Percentiles rank a stretch among this genome's conserved stretches.
Evolutionary conservation across 1,140 invertebrate species (phyloP).

Genomic region (Neodiprion pinetum): DNA sequence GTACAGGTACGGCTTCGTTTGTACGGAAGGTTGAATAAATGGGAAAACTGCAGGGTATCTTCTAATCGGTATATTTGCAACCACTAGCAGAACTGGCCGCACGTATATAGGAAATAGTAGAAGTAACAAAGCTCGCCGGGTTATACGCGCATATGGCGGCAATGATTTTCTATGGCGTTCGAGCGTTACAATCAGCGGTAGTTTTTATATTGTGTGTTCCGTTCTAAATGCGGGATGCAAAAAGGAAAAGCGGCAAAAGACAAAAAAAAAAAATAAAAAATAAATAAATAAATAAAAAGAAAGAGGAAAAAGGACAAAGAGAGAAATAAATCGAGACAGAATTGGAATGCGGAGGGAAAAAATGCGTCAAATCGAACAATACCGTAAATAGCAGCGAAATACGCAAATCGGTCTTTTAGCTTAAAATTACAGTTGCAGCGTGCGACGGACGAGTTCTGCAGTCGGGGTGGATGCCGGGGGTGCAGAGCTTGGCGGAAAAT

Average conservation of each 20-base stretch:
- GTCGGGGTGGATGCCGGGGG: conserved; percentile 26
- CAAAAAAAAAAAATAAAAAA: background rate
- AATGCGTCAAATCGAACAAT: conserved; percentile 13
- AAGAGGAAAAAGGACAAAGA: conserved; percentile 8
- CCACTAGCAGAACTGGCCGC: too few relatives aligned
- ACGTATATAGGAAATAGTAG: too few relatives aligned
- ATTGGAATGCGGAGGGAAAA: background rate
- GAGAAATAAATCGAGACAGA: background rate
- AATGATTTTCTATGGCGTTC: background rate
- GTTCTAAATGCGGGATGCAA: background rate
- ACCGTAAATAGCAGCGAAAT: conserved; percentile 38
- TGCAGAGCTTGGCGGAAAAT: conserved; percentile 14
- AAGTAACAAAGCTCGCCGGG: too few relatives aligned
- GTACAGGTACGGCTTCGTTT: too few relatives aligned
- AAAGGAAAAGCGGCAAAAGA: background rate
- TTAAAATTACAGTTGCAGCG: conserved; percentile 52
- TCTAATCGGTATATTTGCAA: too few relatives aligned
- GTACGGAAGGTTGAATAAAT: too few relatives aligned
- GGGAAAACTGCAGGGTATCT: too few relatives aligned
- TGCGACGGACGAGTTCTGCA: conserved; percentile 39
- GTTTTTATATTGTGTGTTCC: background rate
- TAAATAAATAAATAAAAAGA: background rate
- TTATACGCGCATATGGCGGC: background rate
- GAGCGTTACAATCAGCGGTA: background rate
- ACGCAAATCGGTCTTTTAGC: conserved; percentile 52